Conservation (phyloP, 2,888 invertebrate species). For the Oxytorus armatus region DNA sequence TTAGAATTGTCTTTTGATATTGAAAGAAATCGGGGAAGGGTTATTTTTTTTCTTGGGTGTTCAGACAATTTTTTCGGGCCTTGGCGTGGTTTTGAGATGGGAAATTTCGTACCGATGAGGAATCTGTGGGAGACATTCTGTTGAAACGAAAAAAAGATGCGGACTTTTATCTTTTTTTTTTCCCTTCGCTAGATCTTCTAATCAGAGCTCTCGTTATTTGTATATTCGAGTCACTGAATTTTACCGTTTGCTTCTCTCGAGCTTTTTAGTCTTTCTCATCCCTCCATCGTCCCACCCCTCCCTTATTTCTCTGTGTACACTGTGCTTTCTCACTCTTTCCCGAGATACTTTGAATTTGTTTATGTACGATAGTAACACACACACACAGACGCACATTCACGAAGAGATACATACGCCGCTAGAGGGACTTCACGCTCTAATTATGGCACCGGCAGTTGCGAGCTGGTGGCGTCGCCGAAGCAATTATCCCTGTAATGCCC, state of each 20-base stretch:
- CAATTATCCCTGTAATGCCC: constrained; percentile 70
- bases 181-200: too few relatives aligned
- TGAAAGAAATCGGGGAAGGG: too few relatives aligned
- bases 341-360: not conserved
- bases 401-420: constrained; percentile 5
- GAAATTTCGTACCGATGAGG: too few relatives aligned
- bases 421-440: constrained; percentile 68
- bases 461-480: constrained; percentile 68
- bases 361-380: too few relatives aligned
- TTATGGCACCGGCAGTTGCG: constrained; percentile 70
- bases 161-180: too few relatives aligned
- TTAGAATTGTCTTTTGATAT: too few relatives aligned
- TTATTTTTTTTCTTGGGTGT: too few relatives aligned
- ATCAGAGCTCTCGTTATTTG: constrained; percentile 49
- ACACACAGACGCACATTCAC: constrained; percentile 9
- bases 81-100: too few relatives aligned
- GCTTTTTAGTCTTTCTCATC: constrained; percentile 38
- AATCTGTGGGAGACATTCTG: too few relatives aligned
- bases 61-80: too few relatives aligned
- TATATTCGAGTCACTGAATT: constrained; percentile 42
- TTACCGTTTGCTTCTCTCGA: constrained; percentile 21
- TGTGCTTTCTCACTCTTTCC: constrained; percentile 31
- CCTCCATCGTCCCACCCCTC: too few relatives aligned
- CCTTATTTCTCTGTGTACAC: not conserved
- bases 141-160: too few relatives aligned